Evolutionary conservation across 1,140 invertebrate species (phyloP).

Genomic region (Drosophila sp.): DNA sequence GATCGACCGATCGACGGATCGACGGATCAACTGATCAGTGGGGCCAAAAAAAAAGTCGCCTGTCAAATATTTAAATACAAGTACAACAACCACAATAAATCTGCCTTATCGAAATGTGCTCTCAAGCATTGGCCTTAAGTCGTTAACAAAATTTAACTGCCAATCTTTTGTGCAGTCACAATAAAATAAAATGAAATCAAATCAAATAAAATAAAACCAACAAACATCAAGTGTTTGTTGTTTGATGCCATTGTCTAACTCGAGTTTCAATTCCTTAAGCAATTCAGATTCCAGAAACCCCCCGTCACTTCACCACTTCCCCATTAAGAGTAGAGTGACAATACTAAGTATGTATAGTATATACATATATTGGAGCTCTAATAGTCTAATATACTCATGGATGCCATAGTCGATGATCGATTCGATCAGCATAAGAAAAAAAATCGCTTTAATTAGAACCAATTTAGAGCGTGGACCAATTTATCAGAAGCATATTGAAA

Average conservation of each 20-base stretch:
- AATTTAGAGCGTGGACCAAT: slow-evolving; percentile 81
- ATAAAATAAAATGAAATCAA: slow-evolving; percentile 38
- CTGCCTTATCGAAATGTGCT: slow-evolving; percentile 69
- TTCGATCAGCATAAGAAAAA: slow-evolving; percentile 75
- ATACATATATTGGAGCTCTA: neutral
- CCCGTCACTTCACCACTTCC: neutral
- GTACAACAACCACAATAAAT: slow-evolving; percentile 48
- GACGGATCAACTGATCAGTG: slow-evolving; percentile 7
- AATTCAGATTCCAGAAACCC: slow-evolving; percentile 20
- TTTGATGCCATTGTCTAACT: slow-evolving; percentile 52
- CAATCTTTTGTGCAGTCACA: slow-evolving; percentile 70
- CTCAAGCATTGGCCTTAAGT: slow-evolving; percentile 75
- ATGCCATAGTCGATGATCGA: slow-evolving; percentile 67
- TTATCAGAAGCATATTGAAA: slow-evolving; percentile 82
- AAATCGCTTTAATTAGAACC: slow-evolving; percentile 79
- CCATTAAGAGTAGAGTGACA: slow-evolving; percentile 69
- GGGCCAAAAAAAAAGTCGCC: slow-evolving; percentile 46
- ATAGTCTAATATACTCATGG: slow-evolving; percentile 18
- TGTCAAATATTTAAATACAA: slow-evolving; percentile 66
- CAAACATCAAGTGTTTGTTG: slow-evolving; percentile 80
- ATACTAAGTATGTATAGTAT: slow-evolving; percentile 33
- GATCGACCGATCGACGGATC: slow-evolving; percentile 1
- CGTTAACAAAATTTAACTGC: slow-evolving; percentile 71
- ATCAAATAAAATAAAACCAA: slow-evolving; percentile 29
- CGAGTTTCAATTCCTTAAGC: slow-evolving; percentile 48